Evolutionary conservation across 2,113 vertebrate species (phyloP), one percentile per base, ranked within the genome.

Genomic region (Psettodes erumei): DNA sequence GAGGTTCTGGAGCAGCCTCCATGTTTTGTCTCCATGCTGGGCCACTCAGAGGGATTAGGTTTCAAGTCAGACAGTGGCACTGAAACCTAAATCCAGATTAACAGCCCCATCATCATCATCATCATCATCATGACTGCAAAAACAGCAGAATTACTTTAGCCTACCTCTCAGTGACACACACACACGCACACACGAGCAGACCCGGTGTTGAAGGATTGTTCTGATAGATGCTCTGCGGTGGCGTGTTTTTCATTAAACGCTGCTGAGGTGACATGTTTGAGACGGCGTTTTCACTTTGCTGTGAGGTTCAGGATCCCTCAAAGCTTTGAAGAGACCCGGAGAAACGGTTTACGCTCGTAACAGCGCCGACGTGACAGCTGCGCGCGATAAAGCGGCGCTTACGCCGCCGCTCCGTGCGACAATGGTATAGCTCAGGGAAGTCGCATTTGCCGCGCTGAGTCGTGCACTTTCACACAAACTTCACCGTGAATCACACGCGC

Each of bases 71-170:
- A 84, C 87, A 78, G 48, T 69, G 79, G 85, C 78, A 71, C 58
- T 75, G 80, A 71, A 83, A 80, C 78, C 79, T 88, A 88, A 89
- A 92, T 90, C 89, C 86, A 88, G 90, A 93, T 92, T 89, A 91
- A 87, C 79, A 85, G 84, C 71, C 62, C n/a, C n/a, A n/a, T n/a
- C n/a, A n/a, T n/a, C n/a, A n/a, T n/a, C n/a, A n/a, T n/a, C n/a
- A n/a, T n/a, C 76, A 82, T 90, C 75, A 56, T 54, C 56, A 42
- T 48, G 35, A 67, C 83, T 32, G 48, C 47, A 77, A 63, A 89
- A 65, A 83, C 66, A 85, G 50, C 51, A 81, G 71, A 86, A 86
- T 87, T 61, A 73, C 75, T 87, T 84, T 75, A 70, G 60, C 71
- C 62, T 63, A 85, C 87, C 88, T 86, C 86, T 89, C 86, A 83